Evolutionary conservation across 2,797 vertebrate species (phyloP).

Genomic region (Poeciliopsis turneri): DNA sequence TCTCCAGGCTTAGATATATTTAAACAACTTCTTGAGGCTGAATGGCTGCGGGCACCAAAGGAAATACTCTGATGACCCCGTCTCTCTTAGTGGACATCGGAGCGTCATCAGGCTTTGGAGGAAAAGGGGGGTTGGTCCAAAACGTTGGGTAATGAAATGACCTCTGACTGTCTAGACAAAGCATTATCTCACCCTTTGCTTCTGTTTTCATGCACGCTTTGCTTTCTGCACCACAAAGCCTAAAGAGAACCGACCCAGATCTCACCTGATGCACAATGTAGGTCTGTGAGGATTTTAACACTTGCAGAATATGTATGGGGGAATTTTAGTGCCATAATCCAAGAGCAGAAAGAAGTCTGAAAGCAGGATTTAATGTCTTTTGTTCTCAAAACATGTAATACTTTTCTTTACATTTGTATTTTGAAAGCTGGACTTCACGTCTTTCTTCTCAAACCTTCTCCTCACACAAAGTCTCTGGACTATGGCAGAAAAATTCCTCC

Average conservation of each 20-base stretch:
- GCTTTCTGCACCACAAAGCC: constrained; percentile 6
- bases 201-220: constrained; percentile 10
- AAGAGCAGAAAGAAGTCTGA: no score
- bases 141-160: constrained; percentile 71
- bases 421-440: no score
- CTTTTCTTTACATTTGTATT: no score
- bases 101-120: constrained; percentile 18
- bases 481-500: no score
- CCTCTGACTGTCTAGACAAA: constrained; percentile 78
- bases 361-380: no score
- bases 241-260: neutral
- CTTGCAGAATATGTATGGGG: neutral
- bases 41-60: constrained; percentile 43
- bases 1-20: constrained; percentile 50
- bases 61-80: constrained; percentile 50
- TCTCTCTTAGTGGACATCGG: constrained; percentile 49
- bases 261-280: neutral
- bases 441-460: no score
- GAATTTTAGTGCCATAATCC: no score
- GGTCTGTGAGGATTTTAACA: neutral
- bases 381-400: no score
- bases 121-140: constrained; percentile 35
- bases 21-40: constrained; percentile 53
- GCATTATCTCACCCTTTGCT: constrained; percentile 71
- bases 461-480: no score